Base-by-base conservation (phyloP, 1,140 invertebrate species). In the Belonocnema kinseyi region DNA sequence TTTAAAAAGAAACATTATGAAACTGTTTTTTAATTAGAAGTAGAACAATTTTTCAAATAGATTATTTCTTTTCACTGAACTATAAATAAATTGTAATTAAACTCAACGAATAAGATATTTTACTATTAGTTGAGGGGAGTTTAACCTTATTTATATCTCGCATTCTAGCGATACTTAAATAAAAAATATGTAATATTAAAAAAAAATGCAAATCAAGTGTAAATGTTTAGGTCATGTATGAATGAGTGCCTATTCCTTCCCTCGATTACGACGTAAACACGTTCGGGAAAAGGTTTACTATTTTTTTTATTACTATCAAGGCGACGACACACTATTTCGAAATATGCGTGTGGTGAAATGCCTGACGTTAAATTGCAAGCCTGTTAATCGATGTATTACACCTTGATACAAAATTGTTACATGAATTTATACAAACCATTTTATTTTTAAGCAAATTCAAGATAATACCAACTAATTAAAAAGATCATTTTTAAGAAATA, bases 281-380 rank as follows among this genome's bases (percentile, higher is more conserved):
- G 58, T 66, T 66, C 58, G 58, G 26, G 58, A 66, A 40, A 66
- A 66, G 58, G 21, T 66, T 33, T 33, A 26, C 58, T 33, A 66
- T 66, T 66, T 66, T 66, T 61, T 33, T 13, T 66, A 66, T 46
- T 11, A 66, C 26, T 26, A 66, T 66, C 58, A 66, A 66, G 58
- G 58, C 58, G 58, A 66, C 58, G 58, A 66, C 58, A 40, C 58
- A 66, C 26, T 66, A 66, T 66, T 66, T 66, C 58, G 58, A 66
- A 66, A 66, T 66, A 14, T 61, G 33, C 56, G 26, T 66, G 58
- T 66, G 58, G 40, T 66, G 58, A 66, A 66, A 66, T 66, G 33
- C 21, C 16, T 66, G 58, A 13, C 21, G 58, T 66, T 66, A 33
- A 66, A 66, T 66, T 66, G 33, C 16, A 14, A 66, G 13, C 58